Base-by-base conservation (phyloP, 2,113 vertebrate genomes). In the Plecotus auritus region DNA sequence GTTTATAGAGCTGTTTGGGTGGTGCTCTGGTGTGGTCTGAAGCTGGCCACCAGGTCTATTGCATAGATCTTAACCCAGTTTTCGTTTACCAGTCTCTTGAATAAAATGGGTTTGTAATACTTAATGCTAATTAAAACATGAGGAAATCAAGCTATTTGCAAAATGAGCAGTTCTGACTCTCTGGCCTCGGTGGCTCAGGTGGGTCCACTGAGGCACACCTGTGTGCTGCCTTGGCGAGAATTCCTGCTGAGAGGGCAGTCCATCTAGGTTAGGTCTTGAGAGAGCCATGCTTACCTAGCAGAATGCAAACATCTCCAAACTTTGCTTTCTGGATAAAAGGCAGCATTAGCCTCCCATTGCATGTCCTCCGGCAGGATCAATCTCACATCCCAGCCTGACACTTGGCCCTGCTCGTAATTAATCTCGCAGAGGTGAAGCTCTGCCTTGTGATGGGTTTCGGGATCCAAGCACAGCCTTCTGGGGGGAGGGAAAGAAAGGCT, bases 271-370 rank as follows among this genome's bases (percentile, higher is more conserved):
- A 56, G 37, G 49, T 96, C 97, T 98, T 95, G 94, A 97, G 98
- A 98, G 98, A 98, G 98, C 97, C 98, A 91, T 97, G 98, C 98
- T 98, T 98, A 98, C 97, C 96, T 94, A 96, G 98, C 98, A 98
- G 93, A 98, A 98, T 85, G 97, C 94, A 97, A 98, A 98, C 97
- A 97, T 92, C 96, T 97, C 95, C 98, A 97, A 97, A 98, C 98
- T 98, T 97, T 97, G 98, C 98, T 98, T 98, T 95, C 96, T 72
- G 96, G 97, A 97, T 98, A 97, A 98, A 98, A 98, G 97, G 97
- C 97, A 97, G 98, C 98, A 95, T 98, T 98, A 96, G 69, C 70
- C 32, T 98, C 97, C 97, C 96, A 96, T 81, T 97, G 98, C 98
- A 98, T 97, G 98, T 98, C 97, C 96, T 97, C 96, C 96, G 95